These are phyloP conservation scores for Leptinotarsa haldemani DNA, from an alignment of 2,888 invertebrate genomes.

Conservation along the genomic window DNA sequence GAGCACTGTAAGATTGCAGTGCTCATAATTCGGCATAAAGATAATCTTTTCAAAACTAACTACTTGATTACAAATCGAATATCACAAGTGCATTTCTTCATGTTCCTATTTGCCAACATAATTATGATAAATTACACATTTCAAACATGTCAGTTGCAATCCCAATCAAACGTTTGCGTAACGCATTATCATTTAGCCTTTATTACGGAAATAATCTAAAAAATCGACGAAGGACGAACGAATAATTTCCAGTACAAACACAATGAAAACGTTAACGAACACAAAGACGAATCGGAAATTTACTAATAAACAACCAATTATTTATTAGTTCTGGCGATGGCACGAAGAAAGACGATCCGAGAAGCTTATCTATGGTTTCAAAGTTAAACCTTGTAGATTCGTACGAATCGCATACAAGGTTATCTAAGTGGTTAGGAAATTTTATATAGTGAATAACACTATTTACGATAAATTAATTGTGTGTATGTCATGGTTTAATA, in stretches of 20 bases:
- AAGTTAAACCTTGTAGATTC: constrained; percentile 1
- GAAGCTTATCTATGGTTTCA: neutral
- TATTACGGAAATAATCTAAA: neutral
- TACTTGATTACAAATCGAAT: too few species aligned
- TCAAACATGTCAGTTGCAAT: neutral
- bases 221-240: constrained; percentile 5
- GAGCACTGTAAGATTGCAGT: too few species aligned
- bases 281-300: constrained; percentile 2
- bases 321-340: neutral
- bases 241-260: constrained; percentile 1
- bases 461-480: neutral
- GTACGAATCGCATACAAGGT: neutral
- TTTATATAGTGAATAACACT: neutral
- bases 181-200: neutral
- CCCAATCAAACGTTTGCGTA: constrained; percentile 1
- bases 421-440: neutral
- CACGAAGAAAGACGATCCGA: neutral
- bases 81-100: too few species aligned
- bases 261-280: neutral
- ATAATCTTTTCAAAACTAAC: too few species aligned
- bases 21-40: too few species aligned
- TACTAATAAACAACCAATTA: constrained; percentile 3
- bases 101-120: too few species aligned
- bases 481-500: neutral
- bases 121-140: neutral